Percentiles rank a stretch among this genome's conserved stretches.
These are phyloP conservation scores for Cryptus viduatorius DNA, from an alignment of 2,888 invertebrate genomes.

Conservation along the genomic window DNA sequence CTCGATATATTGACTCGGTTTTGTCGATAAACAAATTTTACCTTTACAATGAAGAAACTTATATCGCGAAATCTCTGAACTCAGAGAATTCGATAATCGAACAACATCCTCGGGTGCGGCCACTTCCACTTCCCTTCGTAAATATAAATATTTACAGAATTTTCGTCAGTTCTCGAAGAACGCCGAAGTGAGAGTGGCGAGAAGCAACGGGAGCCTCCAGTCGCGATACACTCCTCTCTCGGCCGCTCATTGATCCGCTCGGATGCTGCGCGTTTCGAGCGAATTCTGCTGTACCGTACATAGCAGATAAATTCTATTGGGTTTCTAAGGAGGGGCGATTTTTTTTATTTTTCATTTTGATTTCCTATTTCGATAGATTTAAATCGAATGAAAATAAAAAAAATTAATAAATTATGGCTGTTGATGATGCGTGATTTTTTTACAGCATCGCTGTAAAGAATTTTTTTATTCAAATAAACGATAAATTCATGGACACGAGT, in stretches of 20 bases:
- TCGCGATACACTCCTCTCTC: constrained; percentile 51
- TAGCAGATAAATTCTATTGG: background rate
- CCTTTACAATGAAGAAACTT: background rate
- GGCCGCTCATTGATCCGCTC: constrained; percentile 78
- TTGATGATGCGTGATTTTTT: no score
- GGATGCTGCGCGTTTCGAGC: constrained; percentile 79
- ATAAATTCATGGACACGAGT: no score
- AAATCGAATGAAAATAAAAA: no score
- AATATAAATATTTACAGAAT: constrained; percentile 61
- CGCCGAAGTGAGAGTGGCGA: constrained; percentile 62
- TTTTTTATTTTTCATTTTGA: background rate
- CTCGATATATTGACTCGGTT: background rate
- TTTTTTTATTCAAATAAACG: no score
- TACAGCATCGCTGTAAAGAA: no score
- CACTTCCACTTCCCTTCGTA: constrained; percentile 18
- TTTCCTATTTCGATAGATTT: no score
- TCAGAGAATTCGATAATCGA: constrained; percentile 41
- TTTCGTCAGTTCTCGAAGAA: constrained; percentile 51
- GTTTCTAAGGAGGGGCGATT: constrained; percentile 2
- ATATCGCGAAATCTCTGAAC: background rate
- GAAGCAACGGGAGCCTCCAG: constrained; percentile 35
- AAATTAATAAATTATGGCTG: no score
- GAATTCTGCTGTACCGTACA: background rate
- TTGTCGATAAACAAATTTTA: constrained; percentile 4
- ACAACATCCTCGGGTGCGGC: constrained; percentile 60